A percentile compares a stretch with the other conserved stretches of the same genome.
Evolutionary conservation across 2,113 vertebrate species (phyloP).

Genomic region (Aptenodytes forsteri): DNA sequence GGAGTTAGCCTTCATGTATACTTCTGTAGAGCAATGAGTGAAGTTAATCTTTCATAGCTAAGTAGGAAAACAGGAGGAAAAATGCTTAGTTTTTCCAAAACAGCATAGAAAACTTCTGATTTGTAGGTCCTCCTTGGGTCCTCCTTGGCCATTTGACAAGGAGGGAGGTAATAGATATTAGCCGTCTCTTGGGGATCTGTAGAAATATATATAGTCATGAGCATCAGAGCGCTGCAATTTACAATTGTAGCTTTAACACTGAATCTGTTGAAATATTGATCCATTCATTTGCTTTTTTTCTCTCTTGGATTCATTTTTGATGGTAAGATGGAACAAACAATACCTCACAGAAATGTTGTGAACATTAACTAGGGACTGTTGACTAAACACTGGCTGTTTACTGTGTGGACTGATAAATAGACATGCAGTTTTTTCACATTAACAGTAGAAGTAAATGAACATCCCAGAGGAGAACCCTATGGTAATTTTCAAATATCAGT

Average conservation of each 20-base stretch:
- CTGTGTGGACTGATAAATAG: background rate
- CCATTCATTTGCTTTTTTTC: background rate
- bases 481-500: background rate
- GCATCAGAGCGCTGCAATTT: background rate
- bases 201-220: accelerated
- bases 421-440: background rate
- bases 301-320: background rate
- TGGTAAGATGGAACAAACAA: background rate
- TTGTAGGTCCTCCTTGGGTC: background rate
- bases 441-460: background rate
- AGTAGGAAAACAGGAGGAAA: background rate
- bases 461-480: background rate
- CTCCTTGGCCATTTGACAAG: background rate
- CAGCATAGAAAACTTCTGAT: background rate
- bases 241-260: background rate
- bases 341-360: background rate
- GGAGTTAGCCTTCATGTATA: background rate
- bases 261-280: background rate
- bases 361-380: background rate
- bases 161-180: background rate
- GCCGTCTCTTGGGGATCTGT: background rate
- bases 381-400: background rate
- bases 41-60: background rate
- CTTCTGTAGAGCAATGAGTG: background rate
- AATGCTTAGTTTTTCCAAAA: background rate